A percentile compares a stretch with the other conserved stretches of the same genome.
These are phyloP conservation scores for Escarpia spicata DNA, from an alignment of 2,888 invertebrate species.

Conservation along the genomic window DNA sequence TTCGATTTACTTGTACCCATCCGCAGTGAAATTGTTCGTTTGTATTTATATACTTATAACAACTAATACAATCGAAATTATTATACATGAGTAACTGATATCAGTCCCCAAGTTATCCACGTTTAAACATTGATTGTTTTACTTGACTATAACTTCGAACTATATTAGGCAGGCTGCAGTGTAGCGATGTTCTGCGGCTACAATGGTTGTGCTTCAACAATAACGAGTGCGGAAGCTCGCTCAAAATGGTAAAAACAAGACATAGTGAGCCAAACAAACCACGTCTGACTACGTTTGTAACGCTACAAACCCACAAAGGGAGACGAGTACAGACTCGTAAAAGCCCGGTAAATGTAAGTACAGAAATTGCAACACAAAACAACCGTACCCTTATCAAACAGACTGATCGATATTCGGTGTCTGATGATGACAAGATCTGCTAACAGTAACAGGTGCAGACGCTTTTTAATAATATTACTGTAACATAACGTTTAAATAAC, in stretches of 20 bases:
- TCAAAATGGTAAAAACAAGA: constrained; percentile 16
- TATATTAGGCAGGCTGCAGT: constrained; percentile 10
- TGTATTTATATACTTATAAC: not conserved
- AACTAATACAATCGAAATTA: not conserved
- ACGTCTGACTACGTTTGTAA: constrained; percentile 6
- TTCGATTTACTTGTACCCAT: constrained; percentile 5
- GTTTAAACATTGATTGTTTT: not conserved
- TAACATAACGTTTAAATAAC: not conserved
- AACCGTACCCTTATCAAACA: constrained; percentile 3
- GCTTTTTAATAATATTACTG: not conserved
- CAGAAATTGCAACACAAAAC: not conserved
- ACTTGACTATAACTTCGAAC: not conserved
- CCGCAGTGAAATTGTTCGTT: not conserved
- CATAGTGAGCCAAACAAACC: constrained; percentile 16
- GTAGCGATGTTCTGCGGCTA: constrained; percentile 13
- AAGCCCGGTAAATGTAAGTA: constrained; percentile 7
- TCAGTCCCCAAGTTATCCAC: not conserved
- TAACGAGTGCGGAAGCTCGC: constrained; percentile 16
- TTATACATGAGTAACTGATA: not conserved
- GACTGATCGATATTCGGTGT: not conserved
- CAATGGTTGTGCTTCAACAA: constrained; percentile 16
- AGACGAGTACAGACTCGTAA: not conserved
- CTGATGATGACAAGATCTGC: not conserved
- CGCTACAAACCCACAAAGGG: constrained; percentile 16
- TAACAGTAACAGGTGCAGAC: constrained; percentile 6